Evolutionary conservation across 2,113 vertebrate species (phyloP), one percentile per base, ranked within the genome.

Genomic region (Ifrita kowaldi): DNA sequence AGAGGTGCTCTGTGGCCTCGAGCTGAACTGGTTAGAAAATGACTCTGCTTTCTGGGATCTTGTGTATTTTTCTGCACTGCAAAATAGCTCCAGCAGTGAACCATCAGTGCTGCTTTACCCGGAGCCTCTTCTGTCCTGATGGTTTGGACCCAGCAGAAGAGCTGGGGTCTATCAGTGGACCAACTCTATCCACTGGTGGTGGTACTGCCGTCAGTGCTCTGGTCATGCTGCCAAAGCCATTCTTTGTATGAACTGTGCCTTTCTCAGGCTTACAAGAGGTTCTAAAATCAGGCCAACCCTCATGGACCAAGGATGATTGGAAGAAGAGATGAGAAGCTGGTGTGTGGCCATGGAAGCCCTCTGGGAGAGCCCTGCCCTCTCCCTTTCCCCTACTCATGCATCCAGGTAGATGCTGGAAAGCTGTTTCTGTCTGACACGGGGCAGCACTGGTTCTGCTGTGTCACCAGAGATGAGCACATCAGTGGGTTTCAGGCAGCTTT

Each of bases 301-400:
- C 46, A 42, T 19, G 21, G 35, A 16, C 9, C 3, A 5, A 39
- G 46, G 44, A 22, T 23, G 27, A 15, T 7, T 57, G 37, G 28
- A 73, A 44, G 42, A 57, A 50, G 63, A 39, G 23, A 9, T 67
- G 63, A 76, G 62, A 53, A 60, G 57, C 18, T n/a, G 74, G 7
- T 26, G n/a, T 13, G 32, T n/a, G 57, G 39, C 57, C 37, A 4
- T 11, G 20, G 65, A 11, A 79, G 37, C 11, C 19, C 26, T n/a
- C 13, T 44, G 17, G 50, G 46, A 52, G 23, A 75, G 16, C 60
- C 21, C 37, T 75, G 39, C 47, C 19, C 70, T 69, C 41, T 60
- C 69, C 75, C 8, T 55, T 57, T 23, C 30, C 44, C 12, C 52
- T 57, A 17, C 15, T 16, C 0, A 0, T 49, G 11, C 8, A 4